Evolutionary conservation across 2,797 vertebrate species (phyloP), one percentile per base, ranked within the genome.

Genomic region (Pampus argenteus): DNA sequence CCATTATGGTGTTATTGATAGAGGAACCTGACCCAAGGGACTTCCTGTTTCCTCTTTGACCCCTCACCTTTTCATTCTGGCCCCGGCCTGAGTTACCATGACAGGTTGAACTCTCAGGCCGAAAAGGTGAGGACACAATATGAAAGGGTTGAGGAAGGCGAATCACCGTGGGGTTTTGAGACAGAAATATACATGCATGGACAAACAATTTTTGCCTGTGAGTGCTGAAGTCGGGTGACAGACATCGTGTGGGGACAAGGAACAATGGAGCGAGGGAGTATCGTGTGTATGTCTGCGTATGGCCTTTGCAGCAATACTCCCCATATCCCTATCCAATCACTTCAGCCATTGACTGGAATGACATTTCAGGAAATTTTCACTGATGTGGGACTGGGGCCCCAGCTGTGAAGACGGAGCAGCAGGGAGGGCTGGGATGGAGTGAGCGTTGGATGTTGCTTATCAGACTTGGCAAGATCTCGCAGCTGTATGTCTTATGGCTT

Each of bases 321-420:
- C 54, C 66, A 68, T n/a, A n/a, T n/a, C 22, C 20, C 77, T 52
- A 65, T 71, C 47, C 78, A 81, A 76, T 86, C 83, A 78, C 76
- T 88, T 71, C 44, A 59, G 29, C 69, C 36, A 29, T 86, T 82
- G 40, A 77, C 75, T 77, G 71, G 84, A 90, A 85, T 91, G 89
- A 91, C 90, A 90, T 87, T 78, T 90, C 68, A 77, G 87, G 77
- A 93, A 79, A 91, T 90, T 84, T 91, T 78, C 86, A 86, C 84
- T 88, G 90, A 91, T 89, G 84, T 83, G 79, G 76, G 73, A 79
- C 71, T 51, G 48, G 50, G 79, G 83, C 79, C 85, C 74, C 86
- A 91, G 87, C 87, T 90, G 89, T 90, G 76, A 70, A 71, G 73
- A 59, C 15, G 15, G 66, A 86, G 68, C 58, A 38, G 63, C n/a